Base-by-base conservation (phyloP, 2,113 vertebrate species). In the Cyanocitta stelleri region DNA sequence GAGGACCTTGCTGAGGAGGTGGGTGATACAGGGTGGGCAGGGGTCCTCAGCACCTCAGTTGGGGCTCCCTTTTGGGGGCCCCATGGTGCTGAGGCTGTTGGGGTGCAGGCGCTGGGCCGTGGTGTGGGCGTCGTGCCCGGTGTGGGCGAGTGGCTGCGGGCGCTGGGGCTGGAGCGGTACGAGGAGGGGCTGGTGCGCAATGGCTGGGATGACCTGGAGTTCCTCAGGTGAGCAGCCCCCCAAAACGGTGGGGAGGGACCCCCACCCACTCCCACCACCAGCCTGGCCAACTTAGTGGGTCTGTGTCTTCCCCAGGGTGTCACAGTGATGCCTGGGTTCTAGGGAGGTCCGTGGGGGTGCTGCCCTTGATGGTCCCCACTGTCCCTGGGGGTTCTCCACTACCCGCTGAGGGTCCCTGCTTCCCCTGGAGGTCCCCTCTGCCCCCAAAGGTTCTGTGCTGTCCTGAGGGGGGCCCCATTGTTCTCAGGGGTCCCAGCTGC, bases 201-300 rank as follows among this genome's bases (percentile, higher is more conserved):
- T 20, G 99, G 99, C 97, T 99, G 99, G 99, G 99, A 99, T 13
- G 99, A 99, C 95, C 98, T 99, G 93, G 99, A 99, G 96, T 99
- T 99, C 96, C 99, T 99, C 97, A 99, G 99, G 99, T 99, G 96
- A 89, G 94, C 19, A 29, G 27, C 29, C 10, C 24, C 51, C 30
- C 30, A 10, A 7, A 29, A 29, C 0, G 2, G 9, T 9, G 27
- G 9, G 26, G 19, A 32, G 44, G 32, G 43, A 23, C 13, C 15
- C 35, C 20, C 29, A 37, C 22, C n/a, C 32, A 3, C 20, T 48
- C 62, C 63, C 14, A 11, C 11, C 12, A 5, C 13, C 17, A 10
- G 4, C 11, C 29, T 37, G 21, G 21, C 29, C 24, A 29, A 16
- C 13, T n/a, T 10, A 3, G 18, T 3, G n/a, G 23, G 26, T 29